These are phyloP conservation scores for Diadromus collaris DNA, from an alignment of 2,888 invertebrate species.

Conservation along the genomic window DNA sequence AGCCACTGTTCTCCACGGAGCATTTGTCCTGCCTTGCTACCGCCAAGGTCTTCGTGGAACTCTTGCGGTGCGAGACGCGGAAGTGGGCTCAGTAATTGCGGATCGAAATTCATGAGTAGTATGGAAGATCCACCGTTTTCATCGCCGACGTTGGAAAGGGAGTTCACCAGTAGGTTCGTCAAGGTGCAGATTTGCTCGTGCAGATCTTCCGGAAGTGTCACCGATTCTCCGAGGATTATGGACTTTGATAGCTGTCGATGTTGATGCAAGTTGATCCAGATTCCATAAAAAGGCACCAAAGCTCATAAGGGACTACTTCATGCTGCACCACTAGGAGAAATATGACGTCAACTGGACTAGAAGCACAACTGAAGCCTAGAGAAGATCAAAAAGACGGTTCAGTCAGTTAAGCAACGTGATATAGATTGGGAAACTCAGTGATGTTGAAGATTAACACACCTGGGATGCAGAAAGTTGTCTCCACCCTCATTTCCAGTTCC, in stretches of 20 bases:
- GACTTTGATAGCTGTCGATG: conserved; percentile 16
- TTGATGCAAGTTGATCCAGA: neutral
- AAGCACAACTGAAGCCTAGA: neutral
- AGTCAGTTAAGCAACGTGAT: neutral
- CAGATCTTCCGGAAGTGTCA: neutral
- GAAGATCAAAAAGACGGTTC: neutral
- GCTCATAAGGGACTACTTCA: neutral
- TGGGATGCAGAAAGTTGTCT: neutral
- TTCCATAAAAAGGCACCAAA: neutral
- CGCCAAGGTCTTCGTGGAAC: neutral
- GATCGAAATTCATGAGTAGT: neutral
- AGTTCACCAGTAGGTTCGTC: conserved; percentile 69
- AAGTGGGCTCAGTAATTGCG: neutral
- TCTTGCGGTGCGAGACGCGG: neutral
- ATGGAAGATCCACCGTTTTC: conserved; percentile 64
- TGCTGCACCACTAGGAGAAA: neutral
- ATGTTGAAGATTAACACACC: neutral
- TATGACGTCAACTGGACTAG: neutral
- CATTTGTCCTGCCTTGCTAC: neutral
- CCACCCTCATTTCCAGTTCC: neutral
- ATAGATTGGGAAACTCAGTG: neutral
- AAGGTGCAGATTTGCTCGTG: conserved; percentile 61
- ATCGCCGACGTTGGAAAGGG: conserved; percentile 63
- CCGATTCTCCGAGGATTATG: conserved; percentile 1
- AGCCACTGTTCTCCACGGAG: conserved; percentile 11